These are phyloP conservation scores for Cyphomyrmex costatus DNA, from an alignment of 1,140 invertebrate species.

Conservation along the genomic window DNA sequence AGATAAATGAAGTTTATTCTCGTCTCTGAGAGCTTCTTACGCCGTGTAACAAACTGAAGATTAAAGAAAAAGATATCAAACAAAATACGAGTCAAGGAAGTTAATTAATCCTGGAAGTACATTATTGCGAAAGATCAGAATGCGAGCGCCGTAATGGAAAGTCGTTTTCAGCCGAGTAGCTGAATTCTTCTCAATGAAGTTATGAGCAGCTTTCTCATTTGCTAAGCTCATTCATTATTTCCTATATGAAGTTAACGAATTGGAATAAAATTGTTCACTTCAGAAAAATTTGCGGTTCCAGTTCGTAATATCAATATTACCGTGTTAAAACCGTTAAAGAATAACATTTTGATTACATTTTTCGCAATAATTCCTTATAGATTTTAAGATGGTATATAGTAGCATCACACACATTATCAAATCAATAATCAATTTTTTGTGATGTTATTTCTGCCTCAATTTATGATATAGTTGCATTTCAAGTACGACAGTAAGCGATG, in stretches of 20 bases:
- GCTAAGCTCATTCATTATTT: neutral
- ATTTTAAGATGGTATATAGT: no score
- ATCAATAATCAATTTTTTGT: no score
- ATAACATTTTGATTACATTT: neutral
- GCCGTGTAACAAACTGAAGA: slow-evolving; percentile 13
- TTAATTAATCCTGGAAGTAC: slow-evolving; percentile 32
- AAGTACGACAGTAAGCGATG: no score
- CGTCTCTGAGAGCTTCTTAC: neutral
- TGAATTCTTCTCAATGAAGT: slow-evolving; percentile 42
- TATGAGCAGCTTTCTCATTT: neutral
- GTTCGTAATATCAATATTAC: neutral
- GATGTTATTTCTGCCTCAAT: no score
- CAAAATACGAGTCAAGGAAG: slow-evolving; percentile 28
- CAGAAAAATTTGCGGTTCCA: neutral
- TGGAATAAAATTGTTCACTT: neutral
- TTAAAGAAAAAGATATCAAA: slow-evolving; percentile 19
- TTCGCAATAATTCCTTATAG: no score
- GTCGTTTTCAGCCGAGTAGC: neutral
- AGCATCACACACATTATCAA: no score
- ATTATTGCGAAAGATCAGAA: slow-evolving; percentile 10
- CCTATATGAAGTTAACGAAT: slow-evolving; percentile 5
- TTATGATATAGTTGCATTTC: no score
- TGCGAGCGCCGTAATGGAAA: slow-evolving; percentile 16
- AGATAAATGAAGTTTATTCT: slow-evolving; percentile 42
- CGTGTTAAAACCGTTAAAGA: neutral